phyloP scores from a whole-genome alignment of 2,797 vertebrate genomes.

The Neosilurus hyrtlii region DNA sequence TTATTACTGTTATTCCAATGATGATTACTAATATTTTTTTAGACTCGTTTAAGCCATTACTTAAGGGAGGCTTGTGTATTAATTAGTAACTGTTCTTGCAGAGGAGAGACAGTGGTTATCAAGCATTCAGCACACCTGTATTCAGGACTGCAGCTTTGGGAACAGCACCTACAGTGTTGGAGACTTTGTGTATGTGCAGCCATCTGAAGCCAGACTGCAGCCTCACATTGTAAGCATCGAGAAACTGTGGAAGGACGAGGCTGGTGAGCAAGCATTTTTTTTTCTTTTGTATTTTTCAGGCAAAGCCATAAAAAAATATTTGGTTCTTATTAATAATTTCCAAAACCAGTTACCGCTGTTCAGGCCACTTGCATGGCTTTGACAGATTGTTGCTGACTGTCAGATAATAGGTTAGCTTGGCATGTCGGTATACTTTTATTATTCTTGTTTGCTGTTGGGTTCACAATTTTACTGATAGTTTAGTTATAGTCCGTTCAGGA shows the following conservation, averaged over 20 bases:
- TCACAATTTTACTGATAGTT: background rate
- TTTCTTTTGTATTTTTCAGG: background rate
- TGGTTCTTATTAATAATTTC: background rate
- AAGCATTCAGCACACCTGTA: slow-evolving; percentile 82
- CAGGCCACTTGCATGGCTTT: background rate
- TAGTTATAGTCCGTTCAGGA: background rate
- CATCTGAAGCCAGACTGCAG: slow-evolving; percentile 85
- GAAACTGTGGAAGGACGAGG: slow-evolving; percentile 91
- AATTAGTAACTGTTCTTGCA: slow-evolving; percentile 53
- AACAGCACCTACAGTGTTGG: slow-evolving; percentile 92
- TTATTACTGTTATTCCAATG: too few relatives aligned
- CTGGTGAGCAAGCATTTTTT: slow-evolving; percentile 72
- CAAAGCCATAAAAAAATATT: background rate
- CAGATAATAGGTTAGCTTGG: background rate
- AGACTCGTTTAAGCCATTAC: background rate
- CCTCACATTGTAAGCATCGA: slow-evolving; percentile 97
- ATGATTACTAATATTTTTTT: background rate
- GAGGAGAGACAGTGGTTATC: slow-evolving; percentile 79
- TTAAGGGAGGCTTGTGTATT: background rate
- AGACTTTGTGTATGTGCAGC: slow-evolving; percentile 94
- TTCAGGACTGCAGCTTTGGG: slow-evolving; percentile 91
- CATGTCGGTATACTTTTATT: background rate
- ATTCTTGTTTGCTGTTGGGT: background rate
- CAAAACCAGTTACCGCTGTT: background rate
- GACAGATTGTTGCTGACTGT: background rate